phyloP scores from a whole-genome alignment of 2,797 vertebrate species.

The Galagoides demidoff region DNA sequence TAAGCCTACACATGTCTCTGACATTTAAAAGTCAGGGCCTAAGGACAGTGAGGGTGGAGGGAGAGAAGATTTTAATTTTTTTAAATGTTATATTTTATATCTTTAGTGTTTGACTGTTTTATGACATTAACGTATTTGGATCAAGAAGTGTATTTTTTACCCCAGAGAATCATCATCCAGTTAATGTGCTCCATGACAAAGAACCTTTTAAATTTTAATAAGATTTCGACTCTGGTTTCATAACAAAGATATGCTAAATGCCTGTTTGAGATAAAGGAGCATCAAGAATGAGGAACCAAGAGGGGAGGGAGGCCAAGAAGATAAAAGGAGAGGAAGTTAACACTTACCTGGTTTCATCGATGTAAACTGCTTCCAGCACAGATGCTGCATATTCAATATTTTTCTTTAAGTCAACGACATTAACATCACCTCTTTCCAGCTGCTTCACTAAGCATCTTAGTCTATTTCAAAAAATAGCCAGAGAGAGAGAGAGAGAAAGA shows the following conservation, averaged over 20 bases:
- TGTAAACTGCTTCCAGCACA: slow-evolving; percentile 97
- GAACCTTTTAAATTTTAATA: slow-evolving; percentile 38
- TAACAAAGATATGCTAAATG: not conserved
- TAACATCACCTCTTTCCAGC: slow-evolving; percentile 96
- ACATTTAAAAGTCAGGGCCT: slow-evolving; percentile 24
- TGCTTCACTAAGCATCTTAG: slow-evolving; percentile 96
- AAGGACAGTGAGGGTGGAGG: not conserved
- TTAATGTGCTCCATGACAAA: not conserved
- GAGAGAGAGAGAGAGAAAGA: not conserved
- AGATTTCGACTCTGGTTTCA: slow-evolving; percentile 12
- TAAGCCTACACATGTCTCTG: not conserved
- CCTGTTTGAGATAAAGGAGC: not conserved
- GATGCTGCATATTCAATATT: slow-evolving; percentile 97
- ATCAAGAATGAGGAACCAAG: not conserved
- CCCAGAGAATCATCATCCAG: not conserved
- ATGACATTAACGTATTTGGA: not conserved
- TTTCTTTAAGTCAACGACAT: slow-evolving; percentile 94
- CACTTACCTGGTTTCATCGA: slow-evolving; percentile 95
- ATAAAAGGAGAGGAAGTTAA: not conserved
- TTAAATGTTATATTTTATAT: slow-evolving; percentile 3
- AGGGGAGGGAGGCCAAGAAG: not conserved
- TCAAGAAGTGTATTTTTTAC: not conserved
- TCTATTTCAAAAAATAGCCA: slow-evolving; percentile 84
- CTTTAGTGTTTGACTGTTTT: not conserved
- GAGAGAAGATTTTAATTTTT: not conserved